Evolutionary conservation across 2,888 invertebrate species (phyloP).

Genomic region (Heliconius cydno): DNA sequence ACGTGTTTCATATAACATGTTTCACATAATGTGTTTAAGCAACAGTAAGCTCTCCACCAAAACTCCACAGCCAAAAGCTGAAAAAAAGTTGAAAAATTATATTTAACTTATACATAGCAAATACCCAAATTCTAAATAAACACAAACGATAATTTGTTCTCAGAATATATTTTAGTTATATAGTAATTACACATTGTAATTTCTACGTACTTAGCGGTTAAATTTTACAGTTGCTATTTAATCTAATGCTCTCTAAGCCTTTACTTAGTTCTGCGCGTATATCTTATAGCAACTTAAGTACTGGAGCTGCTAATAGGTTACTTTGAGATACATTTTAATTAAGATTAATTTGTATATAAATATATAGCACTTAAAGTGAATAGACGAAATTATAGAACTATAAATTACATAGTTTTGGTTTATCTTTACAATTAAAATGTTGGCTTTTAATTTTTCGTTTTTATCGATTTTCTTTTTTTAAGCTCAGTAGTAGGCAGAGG

Average conservation of each 20-base stretch:
- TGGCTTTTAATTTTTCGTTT: too few relatives aligned
- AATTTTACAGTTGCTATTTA: conserved; percentile 13
- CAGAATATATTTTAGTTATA: neutral
- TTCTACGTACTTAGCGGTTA: neutral
- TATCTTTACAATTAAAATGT: too few relatives aligned
- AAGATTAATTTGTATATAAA: neutral
- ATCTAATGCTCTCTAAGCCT: conserved; percentile 2
- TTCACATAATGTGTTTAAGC: too few relatives aligned
- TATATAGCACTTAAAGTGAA: neutral
- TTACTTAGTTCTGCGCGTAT: conserved; percentile 11
- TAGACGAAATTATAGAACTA: neutral
- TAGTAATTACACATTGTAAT: neutral
- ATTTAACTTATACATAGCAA: too few relatives aligned
- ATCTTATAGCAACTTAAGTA: conserved; percentile 5
- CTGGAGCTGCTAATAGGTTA: neutral
- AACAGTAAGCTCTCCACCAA: too few relatives aligned
- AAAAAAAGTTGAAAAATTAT: too few relatives aligned
- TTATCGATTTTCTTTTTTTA: too few relatives aligned
- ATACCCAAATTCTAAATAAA: neutral
- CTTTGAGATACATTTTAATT: neutral
- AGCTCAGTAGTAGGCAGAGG: too few relatives aligned
- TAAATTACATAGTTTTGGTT: too few relatives aligned
- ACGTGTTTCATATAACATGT: too few relatives aligned
- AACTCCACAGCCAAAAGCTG: too few relatives aligned
- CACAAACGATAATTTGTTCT: neutral